Base-by-base conservation (phyloP, 1,140 invertebrate genomes). In the Platyura marginata region DNA sequence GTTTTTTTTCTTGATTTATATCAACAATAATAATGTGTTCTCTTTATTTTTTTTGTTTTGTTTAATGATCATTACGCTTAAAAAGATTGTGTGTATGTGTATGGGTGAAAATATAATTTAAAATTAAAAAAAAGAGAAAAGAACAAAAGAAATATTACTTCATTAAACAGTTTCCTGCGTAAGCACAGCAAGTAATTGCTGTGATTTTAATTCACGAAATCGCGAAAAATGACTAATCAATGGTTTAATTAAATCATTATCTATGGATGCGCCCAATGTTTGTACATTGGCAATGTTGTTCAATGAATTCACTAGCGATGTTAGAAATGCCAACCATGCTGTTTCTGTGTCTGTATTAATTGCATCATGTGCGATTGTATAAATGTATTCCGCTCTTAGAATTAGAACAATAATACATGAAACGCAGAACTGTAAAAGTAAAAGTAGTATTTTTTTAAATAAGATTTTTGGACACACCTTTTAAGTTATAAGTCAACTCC, bases 161-260 rank as follows among this genome's bases (percentile, higher is more conserved):
- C n/a, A n/a, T 29, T 29, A 29, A 13, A 29, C 25, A 13, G 6
- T 58, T 42, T 56, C 57, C 40, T 61, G 51, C 1, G 57, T 59
- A 35, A 61, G 49, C 23, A 61, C 48, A 34, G 57, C 55, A 42
- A 61, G 43, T 19, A 61, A 49, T n/a, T 55, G 53, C 46, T 61
- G 58, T 15, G 60, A 44, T 43, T 61, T 57, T 20, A 61, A 46
- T 44, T 58, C 52, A 46, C 58, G 51, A 36, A 61, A 61, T 41
- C 56, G 54, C 23, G 55, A 56, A 45, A 60, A 57, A 46, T 61
- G 58, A 47, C 56, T 44, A 49, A 60, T 55, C 40, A 61, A 46
- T 21, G 56, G 56, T 44, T 60, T 52, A 44, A 61, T 58, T n/a
- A 54, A 53, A 47, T 60, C 54, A 2, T 56, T 58, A 36, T 61